Percentiles rank a stretch among this genome's conserved stretches.
Evolutionary conservation across 2,113 vertebrate genomes (phyloP).

Genomic region (Rhegmatorhina hoffmannsi): DNA sequence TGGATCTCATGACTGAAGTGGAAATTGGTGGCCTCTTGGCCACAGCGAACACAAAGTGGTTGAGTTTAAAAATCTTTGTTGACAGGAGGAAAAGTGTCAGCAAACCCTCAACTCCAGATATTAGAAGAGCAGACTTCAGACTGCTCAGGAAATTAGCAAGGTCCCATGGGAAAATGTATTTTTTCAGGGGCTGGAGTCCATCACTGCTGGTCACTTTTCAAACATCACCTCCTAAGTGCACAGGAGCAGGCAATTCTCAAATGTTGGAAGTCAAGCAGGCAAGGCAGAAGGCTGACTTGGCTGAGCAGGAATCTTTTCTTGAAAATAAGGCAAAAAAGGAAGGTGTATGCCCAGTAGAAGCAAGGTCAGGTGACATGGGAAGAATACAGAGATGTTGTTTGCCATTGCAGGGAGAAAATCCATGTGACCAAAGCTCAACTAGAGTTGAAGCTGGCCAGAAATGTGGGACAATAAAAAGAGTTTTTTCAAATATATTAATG

Average conservation of each 20-base stretch:
- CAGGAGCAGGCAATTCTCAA: neutral
- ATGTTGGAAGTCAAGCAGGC: neutral
- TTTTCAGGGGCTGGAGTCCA: neutral
- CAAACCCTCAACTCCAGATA: neutral
- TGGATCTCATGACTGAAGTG: neutral
- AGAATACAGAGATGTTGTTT: neutral
- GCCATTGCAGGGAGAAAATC: neutral
- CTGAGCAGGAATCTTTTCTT: neutral
- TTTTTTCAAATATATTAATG: neutral
- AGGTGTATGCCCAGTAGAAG: neutral
- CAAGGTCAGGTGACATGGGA: neutral
- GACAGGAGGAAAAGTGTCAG: neutral
- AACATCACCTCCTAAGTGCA: neutral
- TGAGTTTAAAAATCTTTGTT: neutral
- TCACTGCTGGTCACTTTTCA: neutral
- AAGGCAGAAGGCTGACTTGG: neutral
- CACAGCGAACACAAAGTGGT: neutral
- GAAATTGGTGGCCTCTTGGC: neutral
- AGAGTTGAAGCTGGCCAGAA: neutral
- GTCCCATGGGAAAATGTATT: neutral
- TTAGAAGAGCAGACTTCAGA: neutral
- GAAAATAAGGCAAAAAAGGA: neutral
- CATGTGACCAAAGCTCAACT: neutral
- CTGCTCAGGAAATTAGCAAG: neutral
- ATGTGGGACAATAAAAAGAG: neutral